A percentile compares a stretch with the other conserved stretches of the same genome.
phyloP scores from a whole-genome alignment of 2,888 invertebrate genomes.

The Drosophila diplacantha region DNA sequence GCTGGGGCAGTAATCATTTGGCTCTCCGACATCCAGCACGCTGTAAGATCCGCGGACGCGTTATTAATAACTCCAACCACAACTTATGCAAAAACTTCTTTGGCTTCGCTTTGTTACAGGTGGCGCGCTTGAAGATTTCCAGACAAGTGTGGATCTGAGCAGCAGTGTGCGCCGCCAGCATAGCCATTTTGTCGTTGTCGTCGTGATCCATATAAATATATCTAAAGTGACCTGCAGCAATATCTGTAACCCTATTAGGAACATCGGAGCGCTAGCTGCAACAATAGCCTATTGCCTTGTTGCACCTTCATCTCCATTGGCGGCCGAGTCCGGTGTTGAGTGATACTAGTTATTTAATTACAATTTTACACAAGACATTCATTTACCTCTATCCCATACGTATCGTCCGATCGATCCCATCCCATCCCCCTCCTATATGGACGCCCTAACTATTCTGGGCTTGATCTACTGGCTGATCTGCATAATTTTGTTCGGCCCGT shows the following conservation, averaged over 20 bases:
- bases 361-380: conserved; percentile 35
- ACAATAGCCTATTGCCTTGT: conserved; percentile 49
- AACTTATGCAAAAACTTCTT: conserved; percentile 21
- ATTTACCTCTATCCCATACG: conserved; percentile 20
- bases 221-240: conserved; percentile 59
- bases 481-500: conserved; percentile 83
- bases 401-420: conserved; percentile 54
- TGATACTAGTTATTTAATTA: conserved; percentile 68
- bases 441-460: conserved; percentile 60
- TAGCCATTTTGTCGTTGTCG: conserved; percentile 9
- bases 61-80: not conserved
- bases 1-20: conserved; percentile 45
- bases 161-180: conserved; percentile 23
- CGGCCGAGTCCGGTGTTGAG: conserved; percentile 58
- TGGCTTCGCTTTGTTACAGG: conserved; percentile 45
- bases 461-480: conserved; percentile 81
- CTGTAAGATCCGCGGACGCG: conserved; percentile 43
- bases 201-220: conserved; percentile 19
- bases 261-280: conserved; percentile 57
- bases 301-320: conserved; percentile 49
- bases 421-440: conserved; percentile 58
- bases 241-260: conserved; percentile 49
- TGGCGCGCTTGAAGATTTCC: conserved; percentile 57
- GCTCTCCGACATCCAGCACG: conserved; percentile 38
- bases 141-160: conserved; percentile 29